Evolutionary conservation across 2,113 vertebrate genomes (phyloP), one percentile per base, ranked within the genome.

Genomic region (Nansenia antarctica): DNA sequence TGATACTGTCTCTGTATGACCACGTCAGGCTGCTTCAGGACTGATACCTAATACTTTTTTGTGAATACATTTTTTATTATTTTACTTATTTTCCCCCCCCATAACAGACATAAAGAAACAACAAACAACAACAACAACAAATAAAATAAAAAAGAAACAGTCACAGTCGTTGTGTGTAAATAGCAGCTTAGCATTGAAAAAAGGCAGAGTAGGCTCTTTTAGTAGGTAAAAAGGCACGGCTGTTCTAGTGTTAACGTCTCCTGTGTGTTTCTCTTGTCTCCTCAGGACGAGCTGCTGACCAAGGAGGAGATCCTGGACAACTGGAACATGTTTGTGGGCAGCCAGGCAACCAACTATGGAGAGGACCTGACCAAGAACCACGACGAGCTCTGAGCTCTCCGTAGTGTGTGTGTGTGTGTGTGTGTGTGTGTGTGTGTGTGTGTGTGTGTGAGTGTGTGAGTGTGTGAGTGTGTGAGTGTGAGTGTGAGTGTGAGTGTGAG

Each of bases 271-370:
- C n/a, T 66, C 5, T 49, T n/a, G n/a, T n/a, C 8, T 81, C 31
- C 29, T 27, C 76, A 98, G 97, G 96, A 98, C 80, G 92, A 98
- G 81, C 93, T 92, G 85, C 87, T 99, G 74, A 97, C 94, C 0
- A 98, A 95, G 89, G 92, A 96, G n/a, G 98, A 99, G 81, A 92
- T 99, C 78, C 77, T 99, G 18, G 93, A 98, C 81, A 99, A 99
- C 74, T 99, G 97, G 98, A 98, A 97, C 87, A 98, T 99, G 96
- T 99, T 99, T 6, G 97, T 99, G 26, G 97, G 98, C 86, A 99
- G 98, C 84, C 97, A 99, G 80, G 97, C 98, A 74, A 99, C 96
- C 72, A 99, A 99, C 89, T 99, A 98, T 0, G 97, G 97, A 61
- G 97, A 99, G 75, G 98, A 99, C 70, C 96, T 99, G 78, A 99